A percentile compares a stretch with the other conserved stretches of the same genome.
Conservation (phyloP, 2,113 vertebrate species). For the Zapornia atra region DNA sequence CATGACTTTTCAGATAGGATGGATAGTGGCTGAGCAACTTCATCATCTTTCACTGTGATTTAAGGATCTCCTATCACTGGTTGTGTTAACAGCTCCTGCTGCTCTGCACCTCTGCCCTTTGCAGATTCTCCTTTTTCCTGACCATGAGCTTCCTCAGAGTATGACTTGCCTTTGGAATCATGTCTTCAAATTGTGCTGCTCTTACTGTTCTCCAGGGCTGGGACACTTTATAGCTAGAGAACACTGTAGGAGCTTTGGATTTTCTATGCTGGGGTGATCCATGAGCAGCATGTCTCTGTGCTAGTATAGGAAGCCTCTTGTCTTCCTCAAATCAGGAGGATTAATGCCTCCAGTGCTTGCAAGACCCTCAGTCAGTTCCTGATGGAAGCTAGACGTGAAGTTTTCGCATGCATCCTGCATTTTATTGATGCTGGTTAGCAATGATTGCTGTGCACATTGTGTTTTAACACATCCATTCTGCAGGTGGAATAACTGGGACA, state of each 20-base stretch:
- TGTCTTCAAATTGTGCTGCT: neutral
- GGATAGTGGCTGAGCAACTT: no score
- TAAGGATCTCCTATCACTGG: neutral
- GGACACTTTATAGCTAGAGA: neutral
- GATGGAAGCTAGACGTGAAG: neutral
- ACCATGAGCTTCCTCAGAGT: neutral
- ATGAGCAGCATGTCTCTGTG: neutral
- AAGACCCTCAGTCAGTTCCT: neutral
- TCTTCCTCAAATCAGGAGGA: neutral
- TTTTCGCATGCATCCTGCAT: neutral
- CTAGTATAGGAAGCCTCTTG: rapidly evolving
- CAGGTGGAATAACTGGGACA: neutral
- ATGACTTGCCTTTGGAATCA: neutral
- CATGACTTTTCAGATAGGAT: no score
- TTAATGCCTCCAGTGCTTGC: neutral
- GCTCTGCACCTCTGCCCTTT: neutral
- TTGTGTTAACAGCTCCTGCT: neutral
- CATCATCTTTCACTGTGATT: neutral
- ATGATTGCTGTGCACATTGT: neutral
- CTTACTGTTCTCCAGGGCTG: neutral
- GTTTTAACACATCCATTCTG: neutral
- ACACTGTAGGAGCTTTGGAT: neutral
- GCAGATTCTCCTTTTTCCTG: neutral
- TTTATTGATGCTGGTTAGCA: neutral
- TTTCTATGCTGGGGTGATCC: neutral